phyloP scores from a whole-genome alignment of 2,797 vertebrate species.

The Rhinella marina region DNA sequence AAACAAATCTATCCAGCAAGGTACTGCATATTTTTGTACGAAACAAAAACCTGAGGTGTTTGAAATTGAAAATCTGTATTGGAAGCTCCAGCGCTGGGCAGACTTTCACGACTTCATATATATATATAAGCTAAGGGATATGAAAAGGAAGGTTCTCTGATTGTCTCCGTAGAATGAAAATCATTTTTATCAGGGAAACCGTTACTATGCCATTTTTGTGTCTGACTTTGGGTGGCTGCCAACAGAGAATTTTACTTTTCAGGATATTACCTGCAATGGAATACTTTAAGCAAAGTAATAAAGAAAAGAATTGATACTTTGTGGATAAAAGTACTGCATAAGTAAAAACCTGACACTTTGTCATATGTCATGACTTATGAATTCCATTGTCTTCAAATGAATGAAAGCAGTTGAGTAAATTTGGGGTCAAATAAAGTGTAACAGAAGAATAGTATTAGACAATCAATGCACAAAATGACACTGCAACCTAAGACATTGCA shows the following conservation, averaged over 20 bases:
- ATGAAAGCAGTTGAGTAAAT: background rate
- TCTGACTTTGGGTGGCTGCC: constrained; percentile 2
- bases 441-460: background rate
- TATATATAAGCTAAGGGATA: background rate
- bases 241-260: constrained; percentile 33
- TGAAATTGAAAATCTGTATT: constrained; percentile 25
- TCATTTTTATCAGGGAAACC: constrained; percentile 9
- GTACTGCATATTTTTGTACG: constrained; percentile 34
- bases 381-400: background rate
- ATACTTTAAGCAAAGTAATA: constrained; percentile 27
- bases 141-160: background rate
- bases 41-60: background rate
- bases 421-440: constrained; percentile 4
- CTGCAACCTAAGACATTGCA: background rate
- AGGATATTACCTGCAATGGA: constrained; percentile 27
- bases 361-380: background rate
- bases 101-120: constrained; percentile 2
- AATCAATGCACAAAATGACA: background rate
- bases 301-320: background rate
- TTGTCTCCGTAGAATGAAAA: constrained; percentile 16
- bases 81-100: background rate
- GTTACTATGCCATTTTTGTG: background rate
- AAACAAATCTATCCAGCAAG: constrained; percentile 33
- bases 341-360: background rate
- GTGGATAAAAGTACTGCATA: constrained; percentile 4